phyloP scores from a whole-genome alignment of 2,888 invertebrate species.

The Drosophila neoperkinsi region DNA sequence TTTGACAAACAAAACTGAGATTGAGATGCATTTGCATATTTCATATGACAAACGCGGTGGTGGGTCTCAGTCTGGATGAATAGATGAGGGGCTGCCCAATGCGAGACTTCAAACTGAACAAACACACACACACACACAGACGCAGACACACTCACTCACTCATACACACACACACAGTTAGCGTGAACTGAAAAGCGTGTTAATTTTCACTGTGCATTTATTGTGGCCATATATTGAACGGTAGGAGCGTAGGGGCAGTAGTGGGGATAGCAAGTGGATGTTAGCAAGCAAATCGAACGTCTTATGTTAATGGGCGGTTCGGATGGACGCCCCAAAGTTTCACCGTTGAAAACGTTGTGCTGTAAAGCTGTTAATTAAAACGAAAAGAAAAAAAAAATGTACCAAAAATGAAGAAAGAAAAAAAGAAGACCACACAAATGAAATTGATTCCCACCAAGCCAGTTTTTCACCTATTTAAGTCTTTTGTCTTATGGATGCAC shows the following conservation, averaged over 20 bases:
- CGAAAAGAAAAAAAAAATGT: slow-evolving; percentile 67
- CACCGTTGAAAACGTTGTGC: slow-evolving; percentile 71
- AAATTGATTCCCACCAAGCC: slow-evolving; percentile 58
- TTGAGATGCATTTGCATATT: slow-evolving; percentile 72
- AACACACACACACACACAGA: not conserved
- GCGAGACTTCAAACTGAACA: slow-evolving; percentile 40
- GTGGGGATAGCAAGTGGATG: slow-evolving; percentile 10
- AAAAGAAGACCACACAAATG: slow-evolving; percentile 60
- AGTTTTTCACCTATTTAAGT: slow-evolving; percentile 60
- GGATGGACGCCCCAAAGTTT: slow-evolving; percentile 68
- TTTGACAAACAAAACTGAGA: slow-evolving; percentile 64
- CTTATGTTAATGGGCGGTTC: slow-evolving; percentile 74
- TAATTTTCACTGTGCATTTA: slow-evolving; percentile 81
- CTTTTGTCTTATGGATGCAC: slow-evolving; percentile 63
- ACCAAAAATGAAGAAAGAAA: slow-evolving; percentile 42
- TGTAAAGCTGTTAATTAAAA: slow-evolving; percentile 80
- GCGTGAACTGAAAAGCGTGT: slow-evolving; percentile 80
- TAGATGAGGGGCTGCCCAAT: slow-evolving; percentile 34
- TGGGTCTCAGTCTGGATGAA: slow-evolving; percentile 55
- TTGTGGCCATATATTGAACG: slow-evolving; percentile 63
- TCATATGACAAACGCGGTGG: slow-evolving; percentile 72
- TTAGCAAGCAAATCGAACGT: slow-evolving; percentile 60
- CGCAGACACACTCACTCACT: slow-evolving; percentile 6
- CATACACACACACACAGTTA: slow-evolving; percentile 38
- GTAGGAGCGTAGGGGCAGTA: not conserved